These are phyloP conservation scores for Pterostichus niger DNA, from an alignment of 2,888 invertebrate species.

Conservation along the genomic window DNA sequence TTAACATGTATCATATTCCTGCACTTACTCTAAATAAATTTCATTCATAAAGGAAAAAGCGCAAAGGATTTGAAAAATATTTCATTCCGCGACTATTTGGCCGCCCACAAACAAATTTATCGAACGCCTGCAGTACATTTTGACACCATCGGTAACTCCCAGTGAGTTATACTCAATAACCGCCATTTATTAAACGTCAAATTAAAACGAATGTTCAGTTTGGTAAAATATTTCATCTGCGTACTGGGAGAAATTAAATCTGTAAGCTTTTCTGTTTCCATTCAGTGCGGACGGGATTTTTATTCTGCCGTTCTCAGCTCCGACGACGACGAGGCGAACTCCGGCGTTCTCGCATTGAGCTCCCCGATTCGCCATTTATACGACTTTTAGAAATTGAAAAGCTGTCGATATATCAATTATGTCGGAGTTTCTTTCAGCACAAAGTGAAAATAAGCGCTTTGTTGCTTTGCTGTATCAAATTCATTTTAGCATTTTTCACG, in stretches of 20 bases:
- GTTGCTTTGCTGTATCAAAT: constrained; percentile 34
- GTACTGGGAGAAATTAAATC: constrained; percentile 67
- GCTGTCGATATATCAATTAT: constrained; percentile 67
- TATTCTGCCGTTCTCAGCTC: constrained; percentile 26
- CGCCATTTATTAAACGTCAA: constrained; percentile 67
- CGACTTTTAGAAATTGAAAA: constrained; percentile 66
- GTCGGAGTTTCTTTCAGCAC: constrained; percentile 49
- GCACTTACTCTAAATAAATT: constrained; percentile 21
- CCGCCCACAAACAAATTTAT: constrained; percentile 62
- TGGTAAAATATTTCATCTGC: constrained; percentile 67
- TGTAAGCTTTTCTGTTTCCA: constrained; percentile 66
- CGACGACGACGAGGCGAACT: background rate
- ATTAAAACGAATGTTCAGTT: constrained; percentile 67
- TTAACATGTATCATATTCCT: background rate
- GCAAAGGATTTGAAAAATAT: constrained; percentile 26
- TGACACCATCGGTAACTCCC: constrained; percentile 61
- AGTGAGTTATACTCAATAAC: constrained; percentile 67
- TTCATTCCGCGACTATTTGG: constrained; percentile 4
- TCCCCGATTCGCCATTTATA: constrained; percentile 50
- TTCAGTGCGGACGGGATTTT: constrained; percentile 55
- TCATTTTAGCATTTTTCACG: constrained; percentile 45
- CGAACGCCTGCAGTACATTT: constrained; percentile 62
- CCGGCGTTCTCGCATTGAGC: background rate
- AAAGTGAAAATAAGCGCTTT: constrained; percentile 58
- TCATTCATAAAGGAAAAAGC: background rate